A percentile compares a stretch with the other conserved stretches of the same genome.
These are phyloP conservation scores for Machimus rusticus DNA, from an alignment of 2,888 invertebrate genomes.

Conservation along the genomic window DNA sequence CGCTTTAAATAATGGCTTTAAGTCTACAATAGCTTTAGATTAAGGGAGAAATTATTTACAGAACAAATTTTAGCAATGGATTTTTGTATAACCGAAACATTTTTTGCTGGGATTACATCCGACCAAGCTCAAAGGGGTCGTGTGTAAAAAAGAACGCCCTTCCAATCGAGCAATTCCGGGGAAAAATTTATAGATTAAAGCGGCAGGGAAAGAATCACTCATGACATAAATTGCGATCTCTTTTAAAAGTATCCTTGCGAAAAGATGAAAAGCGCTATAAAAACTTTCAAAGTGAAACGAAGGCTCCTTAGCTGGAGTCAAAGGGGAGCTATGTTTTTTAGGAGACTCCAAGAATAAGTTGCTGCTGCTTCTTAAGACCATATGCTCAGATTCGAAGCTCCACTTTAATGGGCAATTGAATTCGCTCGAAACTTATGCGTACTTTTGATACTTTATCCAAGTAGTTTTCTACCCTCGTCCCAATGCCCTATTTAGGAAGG, in stretches of 20 bases:
- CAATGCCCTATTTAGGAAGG: neutral
- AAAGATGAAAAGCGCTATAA: neutral
- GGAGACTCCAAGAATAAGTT: neutral
- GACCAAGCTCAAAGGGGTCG: neutral
- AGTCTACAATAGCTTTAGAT: neutral
- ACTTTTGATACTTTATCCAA: neutral
- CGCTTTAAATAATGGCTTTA: neutral
- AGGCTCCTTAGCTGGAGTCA: neutral
- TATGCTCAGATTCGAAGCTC: neutral
- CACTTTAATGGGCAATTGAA: neutral
- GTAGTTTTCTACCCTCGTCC: neutral
- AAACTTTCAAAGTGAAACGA: neutral
- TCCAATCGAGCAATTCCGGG: neutral
- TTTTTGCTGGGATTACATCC: neutral
- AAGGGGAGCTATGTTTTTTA: neutral
- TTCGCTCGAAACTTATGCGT: neutral
- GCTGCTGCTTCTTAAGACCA: neutral
- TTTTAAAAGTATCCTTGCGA: neutral
- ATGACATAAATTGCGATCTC: neutral
- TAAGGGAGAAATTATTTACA: neutral
- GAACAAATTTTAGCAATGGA: neutral
- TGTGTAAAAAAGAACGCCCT: neutral
- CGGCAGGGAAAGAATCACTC: neutral
- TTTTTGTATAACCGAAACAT: neutral
- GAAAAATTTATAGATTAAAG: neutral